phyloP scores from a whole-genome alignment of 2,888 invertebrate species.

The Agonopterix subpropinquella region DNA sequence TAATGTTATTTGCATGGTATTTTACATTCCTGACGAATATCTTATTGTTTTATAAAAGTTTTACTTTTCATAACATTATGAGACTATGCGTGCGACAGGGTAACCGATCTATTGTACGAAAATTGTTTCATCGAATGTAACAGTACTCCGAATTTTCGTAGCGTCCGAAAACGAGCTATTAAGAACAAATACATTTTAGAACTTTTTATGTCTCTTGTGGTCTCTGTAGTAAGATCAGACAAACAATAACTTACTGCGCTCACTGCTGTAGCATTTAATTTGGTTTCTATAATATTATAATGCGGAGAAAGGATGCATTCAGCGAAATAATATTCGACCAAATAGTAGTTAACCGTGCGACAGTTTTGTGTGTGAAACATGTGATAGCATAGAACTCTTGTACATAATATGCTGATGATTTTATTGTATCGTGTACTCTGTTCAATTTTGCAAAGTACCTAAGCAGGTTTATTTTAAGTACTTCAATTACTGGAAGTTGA shows the following conservation, averaged over 20 bases:
- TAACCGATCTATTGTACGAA: no score
- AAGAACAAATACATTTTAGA: no score
- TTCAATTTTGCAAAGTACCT: slow-evolving; percentile 55
- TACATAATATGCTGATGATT: slow-evolving; percentile 42
- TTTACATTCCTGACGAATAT: slow-evolving; percentile 46
- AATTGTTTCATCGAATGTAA: no score
- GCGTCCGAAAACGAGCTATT: no score
- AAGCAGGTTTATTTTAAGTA: slow-evolving; percentile 60
- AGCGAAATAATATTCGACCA: no score
- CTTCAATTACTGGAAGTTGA: slow-evolving; percentile 68
- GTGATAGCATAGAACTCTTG: slow-evolving; percentile 47
- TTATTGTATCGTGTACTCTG: slow-evolving; percentile 37
- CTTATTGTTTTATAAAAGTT: slow-evolving; percentile 21
- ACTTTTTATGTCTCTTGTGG: not conserved
- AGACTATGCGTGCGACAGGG: slow-evolving; percentile 7
- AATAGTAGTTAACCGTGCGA: no score
- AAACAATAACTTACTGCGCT: slow-evolving; percentile 2
- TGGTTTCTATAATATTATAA: no score
- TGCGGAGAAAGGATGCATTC: no score
- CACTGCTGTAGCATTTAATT: no score
- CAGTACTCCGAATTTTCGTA: no score
- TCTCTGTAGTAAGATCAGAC: not conserved
- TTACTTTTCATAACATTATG: slow-evolving; percentile 14
- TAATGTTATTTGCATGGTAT: slow-evolving; percentile 17
- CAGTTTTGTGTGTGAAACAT: slow-evolving; percentile 34